phyloP scores from a whole-genome alignment of 2,888 invertebrate genomes.

The Frankliniella intonsa region DNA sequence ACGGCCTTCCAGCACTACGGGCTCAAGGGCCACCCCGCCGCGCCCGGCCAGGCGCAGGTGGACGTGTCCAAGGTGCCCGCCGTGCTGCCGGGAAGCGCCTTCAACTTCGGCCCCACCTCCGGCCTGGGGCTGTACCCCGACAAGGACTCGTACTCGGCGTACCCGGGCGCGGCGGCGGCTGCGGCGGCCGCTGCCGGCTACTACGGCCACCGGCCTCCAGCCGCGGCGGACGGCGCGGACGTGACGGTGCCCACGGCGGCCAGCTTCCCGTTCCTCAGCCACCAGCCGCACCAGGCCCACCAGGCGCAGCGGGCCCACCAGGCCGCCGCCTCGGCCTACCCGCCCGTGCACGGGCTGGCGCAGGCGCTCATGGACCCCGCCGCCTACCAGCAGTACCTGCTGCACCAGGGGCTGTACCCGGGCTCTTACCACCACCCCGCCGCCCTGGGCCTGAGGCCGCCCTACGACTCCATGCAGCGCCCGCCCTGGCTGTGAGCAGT shows the following conservation, averaged over 20 bases:
- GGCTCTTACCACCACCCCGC: background rate
- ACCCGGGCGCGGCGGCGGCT: constrained; percentile 50
- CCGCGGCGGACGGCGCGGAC: constrained; percentile 39
- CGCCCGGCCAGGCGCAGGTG: constrained; percentile 41
- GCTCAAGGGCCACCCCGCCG: constrained; percentile 48
- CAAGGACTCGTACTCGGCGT: constrained; percentile 56
- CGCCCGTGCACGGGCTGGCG: constrained; percentile 51
- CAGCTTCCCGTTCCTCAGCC: constrained; percentile 43
- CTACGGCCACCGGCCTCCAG: constrained; percentile 47
- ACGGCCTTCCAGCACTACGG: constrained; percentile 59
- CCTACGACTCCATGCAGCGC: constrained; percentile 9
- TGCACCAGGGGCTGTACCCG: constrained; percentile 11
- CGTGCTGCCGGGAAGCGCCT: constrained; percentile 76
- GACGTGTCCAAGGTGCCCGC: constrained; percentile 45
- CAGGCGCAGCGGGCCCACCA: constrained; percentile 51
- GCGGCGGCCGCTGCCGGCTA: constrained; percentile 50
- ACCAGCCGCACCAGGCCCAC: constrained; percentile 49
- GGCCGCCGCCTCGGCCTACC: constrained; percentile 25
- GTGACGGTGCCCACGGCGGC: constrained; percentile 42
- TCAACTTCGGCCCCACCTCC: constrained; percentile 72
- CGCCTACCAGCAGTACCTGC: constrained; percentile 68
- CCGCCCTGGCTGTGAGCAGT: background rate
- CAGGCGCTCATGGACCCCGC: constrained; percentile 52
- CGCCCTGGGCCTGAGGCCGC: constrained; percentile 1
- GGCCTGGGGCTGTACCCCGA: constrained; percentile 60